Base-by-base conservation (phyloP, 2,113 vertebrate species). In the Mirounga angustirostris region DNA sequence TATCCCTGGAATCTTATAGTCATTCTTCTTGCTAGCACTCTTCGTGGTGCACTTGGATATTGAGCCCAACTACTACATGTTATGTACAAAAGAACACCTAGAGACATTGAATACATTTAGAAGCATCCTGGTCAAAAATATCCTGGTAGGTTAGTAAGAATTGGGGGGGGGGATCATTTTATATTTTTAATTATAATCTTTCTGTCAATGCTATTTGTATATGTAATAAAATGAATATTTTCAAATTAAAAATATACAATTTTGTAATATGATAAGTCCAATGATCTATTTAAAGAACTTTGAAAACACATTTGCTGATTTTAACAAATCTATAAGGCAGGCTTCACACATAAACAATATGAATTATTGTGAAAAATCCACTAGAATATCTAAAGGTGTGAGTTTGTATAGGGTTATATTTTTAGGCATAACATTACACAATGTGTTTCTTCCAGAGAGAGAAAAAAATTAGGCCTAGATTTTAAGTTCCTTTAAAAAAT, bases 321-420 rank as follows among this genome's bases (percentile, higher is more conserved):
- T 97, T 96, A 98, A 96, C 61, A 97, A 97, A 98, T 98, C 97
- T 97, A 85, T 81, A 98, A 99, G 94, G 16, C 91, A 97, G 98
- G 36, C 88, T 98, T 98, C 98, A 61, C 89, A 98, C 80, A 96
- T 97, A 98, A 97, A 98, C 92, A 98, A 97, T 98, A 98, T 98
- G 97, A 22, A 88, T 92, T 97, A 97, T 98, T 98, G 97, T 98
- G 97, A 98, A 98, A 97, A 98, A 98, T 97, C 91, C 97, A 94
- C 96, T 98, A 97, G 97, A 98, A 92, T 97, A 98, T 98, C 96
- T 97, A 97, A 93, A 98, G 95, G 97, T 98, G 96, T 98, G 97
- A 98, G 98, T 98, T 98, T 98, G 83, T 98, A 92, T 97, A 89
- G 91, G 96, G 18, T 97, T 97, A 79, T 98, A 98, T 93, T 97